These are phyloP conservation scores for Chaenogobius annularis DNA, from an alignment of 2,113 vertebrate species.

Conservation along the genomic window DNA sequence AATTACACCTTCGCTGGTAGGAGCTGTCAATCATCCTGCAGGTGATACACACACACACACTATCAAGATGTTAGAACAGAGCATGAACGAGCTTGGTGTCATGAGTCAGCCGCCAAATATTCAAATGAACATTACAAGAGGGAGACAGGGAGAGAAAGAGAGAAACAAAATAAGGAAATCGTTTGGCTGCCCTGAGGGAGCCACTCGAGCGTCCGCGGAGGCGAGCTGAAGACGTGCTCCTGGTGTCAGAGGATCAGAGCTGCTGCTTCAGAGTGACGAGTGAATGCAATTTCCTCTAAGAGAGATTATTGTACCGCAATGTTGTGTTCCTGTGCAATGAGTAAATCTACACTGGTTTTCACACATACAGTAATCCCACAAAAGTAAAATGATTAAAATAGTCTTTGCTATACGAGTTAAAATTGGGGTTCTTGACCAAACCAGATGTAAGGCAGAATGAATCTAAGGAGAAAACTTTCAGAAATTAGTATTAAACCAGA, in stretches of 20 bases:
- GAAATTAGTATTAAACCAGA: not conserved
- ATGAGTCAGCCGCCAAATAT: slow-evolving; percentile 52
- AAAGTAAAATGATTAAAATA: not conserved
- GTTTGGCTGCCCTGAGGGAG: slow-evolving; percentile 55
- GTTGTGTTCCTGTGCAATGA: slow-evolving; percentile 47
- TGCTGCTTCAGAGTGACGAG: slow-evolving; percentile 55
- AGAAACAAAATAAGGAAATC: slow-evolving; percentile 53
- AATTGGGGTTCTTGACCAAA: no score
- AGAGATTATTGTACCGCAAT: slow-evolving; percentile 55
- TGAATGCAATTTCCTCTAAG: slow-evolving; percentile 68
- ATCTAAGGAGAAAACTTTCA: no score
- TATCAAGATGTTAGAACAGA: slow-evolving; percentile 54
- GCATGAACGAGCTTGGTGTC: slow-evolving; percentile 50
- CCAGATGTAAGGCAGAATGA: not conserved
- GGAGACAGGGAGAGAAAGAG: slow-evolving; percentile 9
- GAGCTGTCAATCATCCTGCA: slow-evolving; percentile 62
- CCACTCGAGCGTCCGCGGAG: slow-evolving; percentile 43
- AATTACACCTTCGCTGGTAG: slow-evolving; percentile 67
- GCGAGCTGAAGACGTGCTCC: slow-evolving; percentile 53
- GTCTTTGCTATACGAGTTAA: no score
- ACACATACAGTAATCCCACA: not conserved
- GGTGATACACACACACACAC: slow-evolving; percentile 40
- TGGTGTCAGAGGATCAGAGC: slow-evolving; percentile 64
- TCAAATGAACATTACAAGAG: slow-evolving; percentile 36
- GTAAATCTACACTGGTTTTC: slow-evolving; percentile 45